Percentiles rank a stretch among this genome's conserved stretches.
phyloP scores from a whole-genome alignment of 1,140 invertebrate genomes.

The Ephestia elutella region DNA sequence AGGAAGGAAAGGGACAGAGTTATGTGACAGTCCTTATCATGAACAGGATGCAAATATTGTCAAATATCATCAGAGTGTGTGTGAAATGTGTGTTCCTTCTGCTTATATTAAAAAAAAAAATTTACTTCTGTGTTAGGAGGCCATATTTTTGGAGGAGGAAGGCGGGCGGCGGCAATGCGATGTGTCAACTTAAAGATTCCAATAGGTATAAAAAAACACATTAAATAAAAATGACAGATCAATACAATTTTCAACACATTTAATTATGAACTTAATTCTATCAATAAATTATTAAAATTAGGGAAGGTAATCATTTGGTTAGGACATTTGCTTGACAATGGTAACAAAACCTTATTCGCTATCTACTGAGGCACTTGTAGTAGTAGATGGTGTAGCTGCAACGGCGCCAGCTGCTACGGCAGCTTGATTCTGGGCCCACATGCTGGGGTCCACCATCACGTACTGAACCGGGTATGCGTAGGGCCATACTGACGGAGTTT shows the following conservation, averaged over 20 bases:
- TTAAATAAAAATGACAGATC: not conserved
- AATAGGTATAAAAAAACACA: not conserved
- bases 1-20: no score
- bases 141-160: no score
- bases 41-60: no score
- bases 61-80: no score
- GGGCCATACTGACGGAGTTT: conserved; percentile 31
- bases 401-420: conserved; percentile 18
- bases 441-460: conserved; percentile 47
- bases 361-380: conserved; percentile 10
- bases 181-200: no score
- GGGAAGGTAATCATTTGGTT: not conserved
- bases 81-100: no score
- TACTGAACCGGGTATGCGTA: conserved; percentile 54
- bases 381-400: conserved; percentile 15
- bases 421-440: conserved; percentile 38
- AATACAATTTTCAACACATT: not conserved
- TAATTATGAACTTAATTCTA: conserved; percentile 6
- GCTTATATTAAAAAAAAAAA: no score
- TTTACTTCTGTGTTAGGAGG: no score
- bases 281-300: conserved; percentile 7
- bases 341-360: conserved; percentile 6
- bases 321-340: not conserved
- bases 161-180: no score
- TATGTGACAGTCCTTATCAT: no score